Conservation (phyloP, 1,140 invertebrate genomes). For the Diachasmimorpha longicaudata region DNA sequence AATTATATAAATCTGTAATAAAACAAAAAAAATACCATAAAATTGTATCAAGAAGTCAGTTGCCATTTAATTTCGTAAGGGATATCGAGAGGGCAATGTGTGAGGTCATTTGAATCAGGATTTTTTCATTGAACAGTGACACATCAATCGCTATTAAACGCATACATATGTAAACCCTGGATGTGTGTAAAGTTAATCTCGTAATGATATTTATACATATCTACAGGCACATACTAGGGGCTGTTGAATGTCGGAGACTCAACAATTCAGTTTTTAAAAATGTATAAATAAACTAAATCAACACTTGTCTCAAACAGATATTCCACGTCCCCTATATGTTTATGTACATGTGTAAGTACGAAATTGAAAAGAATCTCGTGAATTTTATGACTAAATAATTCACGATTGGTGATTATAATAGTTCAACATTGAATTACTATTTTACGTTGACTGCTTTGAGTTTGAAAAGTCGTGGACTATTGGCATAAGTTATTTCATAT, state of each 20-base stretch:
- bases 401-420: not conserved
- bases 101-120: not conserved
- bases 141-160: not conserved
- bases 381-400: not conserved
- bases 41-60: not conserved
- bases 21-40: not conserved
- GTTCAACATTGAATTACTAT: not conserved
- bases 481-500: too few species aligned
- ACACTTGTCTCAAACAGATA: slow-evolving; percentile 14
- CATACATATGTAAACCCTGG: not conserved
- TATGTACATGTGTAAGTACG: slow-evolving; percentile 31
- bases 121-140: not conserved
- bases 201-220: slow-evolving; percentile 21
- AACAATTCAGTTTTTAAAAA: not conserved
- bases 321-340: slow-evolving; percentile 18
- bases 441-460: not conserved
- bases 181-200: not conserved
- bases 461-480: too few species aligned
- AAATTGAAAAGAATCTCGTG: not conserved
- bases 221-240: slow-evolving; percentile 11
- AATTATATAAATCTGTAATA: not conserved
- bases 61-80: not conserved
- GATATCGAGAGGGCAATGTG: not conserved
- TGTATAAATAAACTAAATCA: not conserved
- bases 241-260: not conserved